phyloP scores from a whole-genome alignment of 2,113 vertebrate genomes.

The human (Homo sapiens) region GRCh38 chr14:78990001-78990500 shows the following conservation, averaged over 20 bases:
- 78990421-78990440: too few species aligned
- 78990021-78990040: background rate
- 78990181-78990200: background rate
- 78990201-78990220: background rate
- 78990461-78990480: too few species aligned
- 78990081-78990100: background rate
- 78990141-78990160: background rate
- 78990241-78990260: background rate
- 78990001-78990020: conserved; percentile 2
- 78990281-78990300: background rate
- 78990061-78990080: background rate
- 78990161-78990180: background rate
- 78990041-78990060: background rate
- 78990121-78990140: background rate
- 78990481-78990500: too few species aligned
- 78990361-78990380: too few species aligned
- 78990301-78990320: background rate
- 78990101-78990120: background rate
- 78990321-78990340: background rate
- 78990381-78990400: too few species aligned
- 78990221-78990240: background rate
- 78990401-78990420: too few species aligned
- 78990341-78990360: background rate
- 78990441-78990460: too few species aligned
- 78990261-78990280: background rate